phyloP scores from a whole-genome alignment of 2,113 vertebrate genomes.

The Eulemur macaco region DNA sequence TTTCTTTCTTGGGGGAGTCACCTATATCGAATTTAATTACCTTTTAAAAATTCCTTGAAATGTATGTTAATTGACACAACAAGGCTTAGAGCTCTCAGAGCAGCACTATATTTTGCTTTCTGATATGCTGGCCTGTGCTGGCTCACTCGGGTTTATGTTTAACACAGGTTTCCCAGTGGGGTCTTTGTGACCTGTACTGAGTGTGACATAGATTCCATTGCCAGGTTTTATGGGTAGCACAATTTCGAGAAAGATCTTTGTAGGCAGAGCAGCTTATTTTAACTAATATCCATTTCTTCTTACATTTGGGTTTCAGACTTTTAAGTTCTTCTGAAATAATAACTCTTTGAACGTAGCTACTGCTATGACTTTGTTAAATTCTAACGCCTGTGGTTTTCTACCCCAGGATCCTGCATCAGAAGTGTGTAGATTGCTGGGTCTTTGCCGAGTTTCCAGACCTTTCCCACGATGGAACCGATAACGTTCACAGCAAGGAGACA shows the following conservation, averaged over 20 bases:
- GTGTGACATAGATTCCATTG: background rate
- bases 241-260: background rate
- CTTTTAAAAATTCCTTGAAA: background rate
- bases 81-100: background rate
- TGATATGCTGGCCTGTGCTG: background rate
- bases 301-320: slow-evolving; percentile 35
- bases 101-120: background rate
- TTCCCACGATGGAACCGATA: slow-evolving; percentile 84
- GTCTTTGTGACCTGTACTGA: background rate
- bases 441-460: slow-evolving; percentile 32
- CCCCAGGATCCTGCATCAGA: slow-evolving; percentile 71
- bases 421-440: slow-evolving; percentile 35
- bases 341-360: slow-evolving; percentile 37
- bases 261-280: background rate
- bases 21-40: background rate
- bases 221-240: background rate
- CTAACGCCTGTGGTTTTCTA: slow-evolving; percentile 72
- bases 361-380: slow-evolving; percentile 29
- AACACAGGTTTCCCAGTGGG: background rate
- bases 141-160: background rate
- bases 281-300: background rate
- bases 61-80: background rate
- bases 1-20: background rate
- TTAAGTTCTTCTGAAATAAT: slow-evolving; percentile 36
- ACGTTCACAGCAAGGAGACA: slow-evolving; percentile 83